Evolutionary conservation across 2,113 vertebrate species (phyloP).

Genomic region (Gorilla gorilla): DNA sequence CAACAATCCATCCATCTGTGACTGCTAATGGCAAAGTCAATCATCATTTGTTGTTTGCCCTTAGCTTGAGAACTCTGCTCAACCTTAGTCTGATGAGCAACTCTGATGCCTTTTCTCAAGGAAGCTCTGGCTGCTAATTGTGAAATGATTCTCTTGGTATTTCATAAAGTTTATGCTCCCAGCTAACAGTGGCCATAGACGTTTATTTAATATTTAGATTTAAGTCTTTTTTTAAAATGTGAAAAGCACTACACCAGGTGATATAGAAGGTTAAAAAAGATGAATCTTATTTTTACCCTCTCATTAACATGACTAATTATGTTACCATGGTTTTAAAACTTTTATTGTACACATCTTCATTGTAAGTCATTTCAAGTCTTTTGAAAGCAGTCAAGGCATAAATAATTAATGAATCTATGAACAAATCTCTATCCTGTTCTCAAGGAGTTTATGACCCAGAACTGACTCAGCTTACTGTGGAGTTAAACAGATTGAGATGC

Average conservation of each 20-base stretch:
- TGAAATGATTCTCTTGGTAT: not conserved
- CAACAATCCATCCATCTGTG: not conserved
- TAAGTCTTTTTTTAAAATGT: not conserved
- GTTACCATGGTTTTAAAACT: conserved; percentile 4
- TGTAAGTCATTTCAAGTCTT: conserved; percentile 26
- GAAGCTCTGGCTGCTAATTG: not conserved
- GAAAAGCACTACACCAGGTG: not conserved
- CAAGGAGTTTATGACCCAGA: conserved; percentile 58
- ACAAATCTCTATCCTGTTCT: conserved; percentile 47
- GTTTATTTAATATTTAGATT: conserved; percentile 44
- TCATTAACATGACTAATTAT: not conserved
- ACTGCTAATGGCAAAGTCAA: conserved; percentile 49
- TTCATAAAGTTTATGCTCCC: conserved; percentile 37
- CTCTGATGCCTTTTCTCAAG: conserved; percentile 19
- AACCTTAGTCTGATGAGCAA: not conserved
- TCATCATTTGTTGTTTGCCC: not conserved
- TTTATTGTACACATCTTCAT: not conserved
- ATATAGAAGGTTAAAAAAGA: not conserved
- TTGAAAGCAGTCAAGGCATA: conserved; percentile 36
- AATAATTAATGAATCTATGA: conserved; percentile 55
- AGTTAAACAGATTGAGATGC: conserved; percentile 31
- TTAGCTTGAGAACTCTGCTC: conserved; percentile 31
- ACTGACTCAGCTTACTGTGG: conserved; percentile 33
- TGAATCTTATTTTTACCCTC: not conserved
- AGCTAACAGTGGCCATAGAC: not conserved